A percentile compares a stretch with the other conserved stretches of the same genome.
Evolutionary conservation across 2,888 invertebrate genomes (phyloP).

Genomic region (Philonicus albiceps): DNA sequence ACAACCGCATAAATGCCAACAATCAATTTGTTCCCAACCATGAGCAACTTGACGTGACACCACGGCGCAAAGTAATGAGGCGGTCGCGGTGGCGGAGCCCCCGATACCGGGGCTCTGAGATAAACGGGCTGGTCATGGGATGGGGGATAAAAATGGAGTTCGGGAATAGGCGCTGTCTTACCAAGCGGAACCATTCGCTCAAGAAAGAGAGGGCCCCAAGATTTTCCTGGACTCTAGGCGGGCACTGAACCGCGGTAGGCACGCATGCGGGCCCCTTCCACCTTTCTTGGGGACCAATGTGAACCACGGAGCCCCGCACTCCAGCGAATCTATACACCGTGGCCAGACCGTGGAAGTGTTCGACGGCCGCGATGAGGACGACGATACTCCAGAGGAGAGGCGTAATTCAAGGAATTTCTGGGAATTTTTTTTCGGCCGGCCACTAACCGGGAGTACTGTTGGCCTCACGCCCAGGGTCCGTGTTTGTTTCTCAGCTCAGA

Average conservation of each 20-base stretch:
- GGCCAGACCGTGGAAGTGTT: background rate
- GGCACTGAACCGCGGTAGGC: background rate
- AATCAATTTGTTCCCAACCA: conserved; percentile 15
- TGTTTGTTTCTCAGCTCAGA: background rate
- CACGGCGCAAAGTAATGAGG: conserved; percentile 4
- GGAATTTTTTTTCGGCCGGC: background rate
- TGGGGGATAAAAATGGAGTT: background rate
- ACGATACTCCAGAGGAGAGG: background rate
- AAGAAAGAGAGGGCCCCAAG: background rate
- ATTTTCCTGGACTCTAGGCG: background rate
- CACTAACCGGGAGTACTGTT: background rate
- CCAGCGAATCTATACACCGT: background rate
- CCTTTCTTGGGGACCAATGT: background rate
- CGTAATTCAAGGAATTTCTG: background rate
- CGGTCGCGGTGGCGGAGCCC: background rate
- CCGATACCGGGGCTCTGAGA: background rate
- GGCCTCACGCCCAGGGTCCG: background rate
- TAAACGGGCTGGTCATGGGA: background rate
- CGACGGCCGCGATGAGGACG: background rate
- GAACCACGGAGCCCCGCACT: background rate
- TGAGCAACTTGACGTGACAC: conserved; percentile 12
- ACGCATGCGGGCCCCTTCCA: background rate
- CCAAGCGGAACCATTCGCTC: background rate
- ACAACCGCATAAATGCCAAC: conserved; percentile 2
- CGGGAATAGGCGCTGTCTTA: background rate